These are phyloP conservation scores for Idaea aversata DNA, from an alignment of 2,888 invertebrate genomes.

Conservation along the genomic window DNA sequence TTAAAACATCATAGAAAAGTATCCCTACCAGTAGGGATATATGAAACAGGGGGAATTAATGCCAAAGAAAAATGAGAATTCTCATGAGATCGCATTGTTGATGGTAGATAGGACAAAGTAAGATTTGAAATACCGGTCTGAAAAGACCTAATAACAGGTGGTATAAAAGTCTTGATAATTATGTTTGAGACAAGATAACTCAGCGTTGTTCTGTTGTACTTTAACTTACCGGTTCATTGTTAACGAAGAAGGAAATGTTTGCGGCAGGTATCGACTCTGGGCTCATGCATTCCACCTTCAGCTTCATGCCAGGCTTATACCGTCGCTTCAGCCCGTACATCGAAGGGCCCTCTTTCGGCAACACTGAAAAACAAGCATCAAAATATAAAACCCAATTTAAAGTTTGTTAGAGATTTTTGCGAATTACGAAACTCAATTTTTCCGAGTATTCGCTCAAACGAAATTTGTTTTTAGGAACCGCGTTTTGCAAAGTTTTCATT, in stretches of 20 bases:
- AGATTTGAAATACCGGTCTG: no score
- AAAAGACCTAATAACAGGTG: no score
- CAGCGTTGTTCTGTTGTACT: no score
- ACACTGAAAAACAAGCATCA: slow-evolving; percentile 38
- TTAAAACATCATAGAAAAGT: no score
- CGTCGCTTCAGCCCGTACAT: slow-evolving; percentile 58
- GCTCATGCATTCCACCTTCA: slow-evolving; percentile 65
- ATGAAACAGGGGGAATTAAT: no score
- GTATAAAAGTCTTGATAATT: no score
- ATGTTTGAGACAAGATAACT: no score
- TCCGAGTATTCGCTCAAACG: slow-evolving; percentile 1
- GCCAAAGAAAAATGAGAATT: no score
- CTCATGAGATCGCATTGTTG: no score
- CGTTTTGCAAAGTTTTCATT: not conserved
- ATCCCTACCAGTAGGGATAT: no score
- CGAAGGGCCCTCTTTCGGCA: slow-evolving; percentile 56
- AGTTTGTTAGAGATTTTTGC: not conserved
- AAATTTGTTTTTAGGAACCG: slow-evolving; percentile 1
- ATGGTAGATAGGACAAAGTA: no score
- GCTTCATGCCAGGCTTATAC: slow-evolving; percentile 62
- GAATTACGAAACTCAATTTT: not conserved
- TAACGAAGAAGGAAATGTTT: slow-evolving; percentile 67
- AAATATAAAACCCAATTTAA: not conserved
- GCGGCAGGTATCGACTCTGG: slow-evolving; percentile 63
- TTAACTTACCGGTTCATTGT: slow-evolving; percentile 61